These are phyloP conservation scores for Crocallis elinguaria DNA, from an alignment of 2,888 invertebrate genomes.

Conservation along the genomic window DNA sequence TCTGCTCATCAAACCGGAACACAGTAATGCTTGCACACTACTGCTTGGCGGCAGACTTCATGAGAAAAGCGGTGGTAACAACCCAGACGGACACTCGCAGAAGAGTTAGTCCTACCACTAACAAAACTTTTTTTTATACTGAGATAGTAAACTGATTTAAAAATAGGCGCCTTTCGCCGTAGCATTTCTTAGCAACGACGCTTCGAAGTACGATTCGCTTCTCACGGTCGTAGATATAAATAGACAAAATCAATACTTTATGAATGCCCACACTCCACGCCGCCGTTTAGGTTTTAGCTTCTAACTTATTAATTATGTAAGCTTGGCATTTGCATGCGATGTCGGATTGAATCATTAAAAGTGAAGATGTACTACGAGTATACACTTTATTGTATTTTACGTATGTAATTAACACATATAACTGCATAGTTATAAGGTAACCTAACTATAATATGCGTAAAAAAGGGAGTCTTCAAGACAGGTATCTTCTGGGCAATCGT, in stretches of 20 bases:
- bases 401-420: neutral
- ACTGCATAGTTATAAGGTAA: too few species aligned
- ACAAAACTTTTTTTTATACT: too few species aligned
- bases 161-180: constrained; percentile 16
- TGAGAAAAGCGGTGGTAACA: too few species aligned
- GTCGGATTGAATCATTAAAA: constrained; percentile 9
- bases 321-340: constrained; percentile 1
- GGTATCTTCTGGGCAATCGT: too few species aligned
- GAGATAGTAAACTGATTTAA: constrained; percentile 5
- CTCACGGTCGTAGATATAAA: constrained; percentile 27
- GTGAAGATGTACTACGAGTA: neutral
- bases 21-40: too few species aligned
- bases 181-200: constrained; percentile 15
- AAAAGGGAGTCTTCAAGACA: too few species aligned
- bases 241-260: constrained; percentile 36
- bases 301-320: constrained; percentile 22
- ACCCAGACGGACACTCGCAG: too few species aligned
- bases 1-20: too few species aligned
- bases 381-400: neutral
- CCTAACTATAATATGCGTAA: too few species aligned
- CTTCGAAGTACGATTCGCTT: constrained; percentile 16
- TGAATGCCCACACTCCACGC: constrained; percentile 20
- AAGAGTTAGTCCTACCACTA: too few species aligned
- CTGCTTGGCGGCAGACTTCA: too few species aligned
- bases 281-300: constrained; percentile 11